phyloP scores from a whole-genome alignment of 2,888 invertebrate genomes.

The Dryadula phaetusa region DNA sequence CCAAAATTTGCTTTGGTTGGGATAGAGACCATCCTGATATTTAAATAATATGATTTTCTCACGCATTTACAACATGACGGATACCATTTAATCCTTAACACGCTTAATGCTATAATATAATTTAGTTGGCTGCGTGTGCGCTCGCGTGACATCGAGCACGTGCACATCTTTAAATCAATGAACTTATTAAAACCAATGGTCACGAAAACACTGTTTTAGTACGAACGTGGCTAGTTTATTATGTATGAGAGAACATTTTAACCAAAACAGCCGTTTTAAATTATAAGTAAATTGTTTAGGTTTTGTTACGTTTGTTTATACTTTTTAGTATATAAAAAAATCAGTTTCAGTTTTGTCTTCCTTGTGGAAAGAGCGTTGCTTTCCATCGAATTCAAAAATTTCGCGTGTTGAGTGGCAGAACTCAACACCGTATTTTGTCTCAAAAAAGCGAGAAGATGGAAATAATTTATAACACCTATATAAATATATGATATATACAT shows the following conservation, averaged over 20 bases:
- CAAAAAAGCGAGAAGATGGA: too few relatives aligned
- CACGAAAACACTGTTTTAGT: slow-evolving; percentile 55
- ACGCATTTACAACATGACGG: background rate
- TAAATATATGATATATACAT: too few relatives aligned
- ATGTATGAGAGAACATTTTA: background rate
- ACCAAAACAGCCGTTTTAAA: background rate
- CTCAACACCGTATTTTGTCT: too few relatives aligned
- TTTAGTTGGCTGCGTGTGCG: background rate
- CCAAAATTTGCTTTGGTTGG: too few relatives aligned
- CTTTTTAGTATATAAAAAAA: background rate
- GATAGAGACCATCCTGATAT: too few relatives aligned
- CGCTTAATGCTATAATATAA: background rate
- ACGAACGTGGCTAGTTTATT: slow-evolving; percentile 53
- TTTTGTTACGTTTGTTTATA: background rate
- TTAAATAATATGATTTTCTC: background rate
- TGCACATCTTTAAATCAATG: slow-evolving; percentile 34
- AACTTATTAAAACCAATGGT: slow-evolving; percentile 47
- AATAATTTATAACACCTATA: too few relatives aligned
- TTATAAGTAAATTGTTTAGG: background rate
- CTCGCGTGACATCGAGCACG: slow-evolving; percentile 34
- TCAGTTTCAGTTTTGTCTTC: too few relatives aligned
- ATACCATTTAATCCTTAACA: background rate
- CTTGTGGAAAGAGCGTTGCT: too few relatives aligned
- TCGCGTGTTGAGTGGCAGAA: too few relatives aligned
- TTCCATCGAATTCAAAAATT: too few relatives aligned